Base-by-base conservation (phyloP, 2,797 vertebrate species). In the Epinephelus awoara region DNA sequence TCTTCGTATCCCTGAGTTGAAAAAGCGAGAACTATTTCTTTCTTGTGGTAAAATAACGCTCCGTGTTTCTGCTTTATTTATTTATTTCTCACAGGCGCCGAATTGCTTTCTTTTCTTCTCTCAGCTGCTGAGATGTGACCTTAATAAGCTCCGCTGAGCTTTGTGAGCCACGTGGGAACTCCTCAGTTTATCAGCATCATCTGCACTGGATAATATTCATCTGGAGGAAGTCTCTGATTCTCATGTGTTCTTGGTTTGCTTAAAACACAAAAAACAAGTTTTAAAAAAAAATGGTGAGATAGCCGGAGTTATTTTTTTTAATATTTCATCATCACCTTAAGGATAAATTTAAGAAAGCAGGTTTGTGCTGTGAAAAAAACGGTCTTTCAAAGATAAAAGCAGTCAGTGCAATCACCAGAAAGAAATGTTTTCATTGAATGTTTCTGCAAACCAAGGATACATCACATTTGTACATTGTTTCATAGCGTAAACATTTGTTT, bases 141-240 rank as follows among this genome's bases (percentile, higher is more conserved):
- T 88, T 90, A 91, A 93, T 88, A 80, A 89, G 89, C 79, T 83
- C 86, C 84, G 38, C 69, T 61, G 91, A 89, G 90, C 80, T 79
- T 89, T 86, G 56, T 17, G 10, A 49, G 79, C 73, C 88, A 59
- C 64, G 23, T 42, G 82, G 80, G 83, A 89, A 34, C 71, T 82
- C 54, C 74, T 82, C 23, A 50, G 74, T 54, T 75, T 5, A 67
- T 29, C 67, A 59, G 62, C 73, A 54, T 74, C 80, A 29, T 68
- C 76, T 80, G 72, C 42, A 21, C 51, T 19, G 52, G 54, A 61
- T 55, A 49, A 66, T 29, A 67, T 58, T 21, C 42, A 55, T 61
- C 61, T 44, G 38, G 52, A 81, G 42, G 7, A 47, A 73, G 66
- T 19, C 27, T 0, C 50, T 69, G 17, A 51, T 63, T 82, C 50